phyloP scores from a whole-genome alignment of 2,797 vertebrate genomes.

The Coranthus polyacanthus region DNA sequence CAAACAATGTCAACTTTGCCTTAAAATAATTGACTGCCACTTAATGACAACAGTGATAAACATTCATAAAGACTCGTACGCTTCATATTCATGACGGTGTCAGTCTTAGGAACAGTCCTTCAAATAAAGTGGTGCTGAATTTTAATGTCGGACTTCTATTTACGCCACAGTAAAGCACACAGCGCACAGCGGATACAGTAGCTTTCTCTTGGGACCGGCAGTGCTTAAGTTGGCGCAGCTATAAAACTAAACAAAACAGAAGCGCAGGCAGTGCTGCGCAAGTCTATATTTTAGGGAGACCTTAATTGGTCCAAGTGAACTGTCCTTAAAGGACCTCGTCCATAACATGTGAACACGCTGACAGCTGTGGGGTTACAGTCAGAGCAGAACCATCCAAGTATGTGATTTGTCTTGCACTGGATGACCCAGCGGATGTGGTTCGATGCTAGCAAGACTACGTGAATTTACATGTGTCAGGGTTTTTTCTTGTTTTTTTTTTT shows the following conservation, averaged over 20 bases:
- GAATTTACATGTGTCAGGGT: constrained; percentile 11
- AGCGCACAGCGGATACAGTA: neutral
- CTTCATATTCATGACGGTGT: too few relatives aligned
- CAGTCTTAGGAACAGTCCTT: too few relatives aligned
- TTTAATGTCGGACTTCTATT: too few relatives aligned
- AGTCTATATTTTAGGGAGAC: constrained; percentile 9
- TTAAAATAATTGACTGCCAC: too few relatives aligned
- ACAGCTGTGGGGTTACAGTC: constrained; percentile 33
- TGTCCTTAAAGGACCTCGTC: neutral
- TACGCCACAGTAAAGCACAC: too few relatives aligned
- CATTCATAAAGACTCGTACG: too few relatives aligned
- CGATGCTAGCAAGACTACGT: constrained; percentile 16
- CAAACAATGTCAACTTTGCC: too few relatives aligned
- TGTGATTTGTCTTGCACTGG: neutral
- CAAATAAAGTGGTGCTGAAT: too few relatives aligned
- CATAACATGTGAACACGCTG: neutral
- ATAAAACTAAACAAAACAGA: neutral
- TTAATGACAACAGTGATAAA: too few relatives aligned
- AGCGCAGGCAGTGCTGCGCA: neutral
- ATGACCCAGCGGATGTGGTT: constrained; percentile 12
- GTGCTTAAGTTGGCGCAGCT: neutral
- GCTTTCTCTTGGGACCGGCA: neutral
- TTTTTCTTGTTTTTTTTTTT: neutral
- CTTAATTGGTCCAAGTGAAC: neutral
- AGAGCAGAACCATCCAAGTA: neutral